Conservation (phyloP, 2,113 vertebrate species). For the Actinemys pallida region DNA sequence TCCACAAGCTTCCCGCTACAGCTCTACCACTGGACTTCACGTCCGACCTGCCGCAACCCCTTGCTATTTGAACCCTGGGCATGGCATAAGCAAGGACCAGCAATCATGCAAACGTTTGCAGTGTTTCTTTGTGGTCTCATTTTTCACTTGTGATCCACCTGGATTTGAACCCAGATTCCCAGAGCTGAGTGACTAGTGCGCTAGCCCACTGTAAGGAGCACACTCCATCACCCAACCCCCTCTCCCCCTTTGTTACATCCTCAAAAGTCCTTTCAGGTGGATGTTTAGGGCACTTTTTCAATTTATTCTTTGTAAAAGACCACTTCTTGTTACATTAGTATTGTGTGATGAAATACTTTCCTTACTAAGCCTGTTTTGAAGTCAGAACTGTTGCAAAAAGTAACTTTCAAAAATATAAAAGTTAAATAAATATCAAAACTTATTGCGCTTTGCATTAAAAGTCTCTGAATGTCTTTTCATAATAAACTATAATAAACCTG, state of each 20-base stretch:
- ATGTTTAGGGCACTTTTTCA: neutral
- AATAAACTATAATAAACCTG: neutral
- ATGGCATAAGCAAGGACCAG: rapidly evolving
- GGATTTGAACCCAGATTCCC: neutral
- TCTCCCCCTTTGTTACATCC: neutral
- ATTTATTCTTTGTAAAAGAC: neutral
- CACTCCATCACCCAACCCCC: neutral
- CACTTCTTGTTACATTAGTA: neutral
- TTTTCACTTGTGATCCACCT: neutral
- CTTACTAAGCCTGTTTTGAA: neutral
- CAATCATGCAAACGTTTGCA: rapidly evolving
- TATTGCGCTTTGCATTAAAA: neutral
- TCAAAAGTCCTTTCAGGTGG: rapidly evolving
- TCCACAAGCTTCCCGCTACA: neutral
- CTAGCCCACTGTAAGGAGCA: neutral
- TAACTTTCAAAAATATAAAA: neutral
- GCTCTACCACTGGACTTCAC: neutral
- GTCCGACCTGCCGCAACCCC: neutral
- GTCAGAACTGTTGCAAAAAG: constrained; percentile 45
- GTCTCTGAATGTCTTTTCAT: neutral
- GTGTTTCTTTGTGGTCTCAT: neutral
- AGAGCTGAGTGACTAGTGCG: neutral
- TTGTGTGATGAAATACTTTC: neutral
- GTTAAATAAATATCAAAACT: neutral
- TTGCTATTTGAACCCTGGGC: neutral